These are phyloP conservation scores for Chrysodeixis includens DNA, from an alignment of 2,888 invertebrate genomes.

Conservation along the genomic window DNA sequence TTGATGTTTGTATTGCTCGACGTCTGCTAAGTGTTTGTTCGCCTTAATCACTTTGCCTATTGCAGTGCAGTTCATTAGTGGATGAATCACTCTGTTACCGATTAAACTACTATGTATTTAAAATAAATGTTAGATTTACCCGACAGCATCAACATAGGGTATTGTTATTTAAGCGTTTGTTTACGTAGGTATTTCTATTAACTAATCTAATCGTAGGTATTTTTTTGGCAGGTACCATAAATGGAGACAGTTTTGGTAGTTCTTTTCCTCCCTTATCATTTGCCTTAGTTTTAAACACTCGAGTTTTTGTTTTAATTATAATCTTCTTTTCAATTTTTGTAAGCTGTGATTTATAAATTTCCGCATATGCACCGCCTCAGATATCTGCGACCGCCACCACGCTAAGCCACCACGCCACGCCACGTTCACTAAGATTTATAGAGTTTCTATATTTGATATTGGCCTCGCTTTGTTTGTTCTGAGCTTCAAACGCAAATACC, in stretches of 20 bases:
- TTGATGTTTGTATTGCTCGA: background rate
- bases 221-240: no score
- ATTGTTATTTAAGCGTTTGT: no score
- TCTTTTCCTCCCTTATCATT: no score
- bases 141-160: no score
- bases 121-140: no score
- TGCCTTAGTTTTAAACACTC: no score
- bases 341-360: no score
- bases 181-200: no score
- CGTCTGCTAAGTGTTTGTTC: background rate
- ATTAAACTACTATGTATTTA: background rate
- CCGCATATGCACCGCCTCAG: conserved; percentile 14
- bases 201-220: no score
- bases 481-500: conserved; percentile 4
- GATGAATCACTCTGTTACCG: background rate
- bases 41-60: background rate
- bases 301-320: background rate
- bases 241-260: no score
- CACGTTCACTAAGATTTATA: conserved; percentile 26
- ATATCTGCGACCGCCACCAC: conserved; percentile 22
- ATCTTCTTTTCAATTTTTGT: no score
- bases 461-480: conserved; percentile 8
- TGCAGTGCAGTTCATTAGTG: background rate
- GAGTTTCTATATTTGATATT: conserved; percentile 14
- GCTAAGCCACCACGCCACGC: background rate